These are phyloP conservation scores for Embiotoca jacksoni DNA, from an alignment of 2,113 vertebrate genomes.

Conservation along the genomic window DNA sequence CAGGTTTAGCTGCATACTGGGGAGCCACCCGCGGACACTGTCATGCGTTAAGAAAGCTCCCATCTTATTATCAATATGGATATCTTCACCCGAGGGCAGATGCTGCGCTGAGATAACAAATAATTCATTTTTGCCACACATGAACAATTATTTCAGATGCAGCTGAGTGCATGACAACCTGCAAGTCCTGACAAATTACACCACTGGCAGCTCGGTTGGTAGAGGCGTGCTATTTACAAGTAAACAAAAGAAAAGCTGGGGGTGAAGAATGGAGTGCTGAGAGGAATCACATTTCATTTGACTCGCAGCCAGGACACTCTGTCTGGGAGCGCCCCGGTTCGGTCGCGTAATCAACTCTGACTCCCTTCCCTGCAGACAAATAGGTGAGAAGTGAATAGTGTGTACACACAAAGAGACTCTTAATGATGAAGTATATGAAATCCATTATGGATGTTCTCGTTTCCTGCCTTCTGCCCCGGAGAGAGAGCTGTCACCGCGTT, in stretches of 20 bases:
- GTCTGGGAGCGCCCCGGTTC: constrained; percentile 24
- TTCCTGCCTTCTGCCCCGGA: constrained; percentile 56
- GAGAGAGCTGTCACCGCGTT: constrained; percentile 63
- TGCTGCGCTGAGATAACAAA: constrained; percentile 51
- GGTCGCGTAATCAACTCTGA: constrained; percentile 62
- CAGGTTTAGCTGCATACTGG: not conserved
- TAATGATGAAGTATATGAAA: constrained; percentile 67
- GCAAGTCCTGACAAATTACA: constrained; percentile 65
- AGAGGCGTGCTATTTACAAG: constrained; percentile 57
- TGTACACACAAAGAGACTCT: constrained; percentile 59
- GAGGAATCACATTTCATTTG: constrained; percentile 59
- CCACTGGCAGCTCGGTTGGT: constrained; percentile 29
- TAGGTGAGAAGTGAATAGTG: constrained; percentile 63
- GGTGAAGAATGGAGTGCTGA: constrained; percentile 36
- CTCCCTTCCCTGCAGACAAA: constrained; percentile 55
- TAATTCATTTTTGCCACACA: constrained; percentile 53
- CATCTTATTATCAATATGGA: constrained; percentile 61
- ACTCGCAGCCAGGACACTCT: constrained; percentile 50
- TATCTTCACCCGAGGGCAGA: constrained; percentile 61
- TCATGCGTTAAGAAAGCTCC: constrained; percentile 25
- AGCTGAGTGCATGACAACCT: constrained; percentile 33
- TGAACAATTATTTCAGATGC: constrained; percentile 52
- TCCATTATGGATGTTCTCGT: constrained; percentile 66
- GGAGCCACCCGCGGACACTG: not conserved
- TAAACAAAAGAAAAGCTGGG: constrained; percentile 57